Conservation (phyloP, 1,140 invertebrate genomes). For the Dryas iulia region DNA sequence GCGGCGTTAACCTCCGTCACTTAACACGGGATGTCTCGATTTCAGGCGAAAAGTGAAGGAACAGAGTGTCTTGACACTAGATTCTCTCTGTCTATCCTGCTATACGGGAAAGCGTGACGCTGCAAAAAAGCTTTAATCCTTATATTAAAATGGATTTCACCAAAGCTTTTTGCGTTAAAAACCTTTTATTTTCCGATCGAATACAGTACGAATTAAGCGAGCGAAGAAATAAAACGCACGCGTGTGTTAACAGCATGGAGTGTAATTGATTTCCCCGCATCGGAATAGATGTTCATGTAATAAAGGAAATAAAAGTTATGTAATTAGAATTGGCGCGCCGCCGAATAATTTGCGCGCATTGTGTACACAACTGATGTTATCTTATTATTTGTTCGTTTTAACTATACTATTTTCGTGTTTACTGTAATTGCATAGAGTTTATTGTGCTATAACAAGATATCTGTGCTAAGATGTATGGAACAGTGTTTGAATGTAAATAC, state of each 20-base stretch:
- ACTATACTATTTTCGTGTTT: background rate
- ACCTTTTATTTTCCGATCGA: constrained; percentile 16
- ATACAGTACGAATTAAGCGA: constrained; percentile 18
- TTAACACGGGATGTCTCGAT: too few relatives aligned
- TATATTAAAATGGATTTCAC: background rate
- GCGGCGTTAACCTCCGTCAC: too few relatives aligned
- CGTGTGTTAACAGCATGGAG: constrained; percentile 18
- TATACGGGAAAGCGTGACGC: too few relatives aligned
- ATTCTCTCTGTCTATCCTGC: too few relatives aligned
- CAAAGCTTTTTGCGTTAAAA: background rate
- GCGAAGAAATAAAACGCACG: constrained; percentile 25
- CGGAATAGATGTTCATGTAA: constrained; percentile 10
- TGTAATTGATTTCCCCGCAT: constrained; percentile 28
- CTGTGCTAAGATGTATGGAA: too few relatives aligned
- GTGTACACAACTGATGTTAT: background rate
- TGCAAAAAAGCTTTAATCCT: constrained; percentile 1
- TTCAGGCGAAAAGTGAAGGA: too few relatives aligned
- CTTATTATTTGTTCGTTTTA: background rate
- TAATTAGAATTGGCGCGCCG: constrained; percentile 1
- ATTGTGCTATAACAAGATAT: too few relatives aligned
- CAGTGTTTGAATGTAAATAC: too few relatives aligned
- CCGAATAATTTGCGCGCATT: background rate
- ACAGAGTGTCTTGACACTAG: too few relatives aligned
- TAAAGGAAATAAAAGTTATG: constrained; percentile 13
- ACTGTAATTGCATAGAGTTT: background rate